Conservation (phyloP, 2,888 invertebrate species). For the Eupithecia pulchellata region DNA sequence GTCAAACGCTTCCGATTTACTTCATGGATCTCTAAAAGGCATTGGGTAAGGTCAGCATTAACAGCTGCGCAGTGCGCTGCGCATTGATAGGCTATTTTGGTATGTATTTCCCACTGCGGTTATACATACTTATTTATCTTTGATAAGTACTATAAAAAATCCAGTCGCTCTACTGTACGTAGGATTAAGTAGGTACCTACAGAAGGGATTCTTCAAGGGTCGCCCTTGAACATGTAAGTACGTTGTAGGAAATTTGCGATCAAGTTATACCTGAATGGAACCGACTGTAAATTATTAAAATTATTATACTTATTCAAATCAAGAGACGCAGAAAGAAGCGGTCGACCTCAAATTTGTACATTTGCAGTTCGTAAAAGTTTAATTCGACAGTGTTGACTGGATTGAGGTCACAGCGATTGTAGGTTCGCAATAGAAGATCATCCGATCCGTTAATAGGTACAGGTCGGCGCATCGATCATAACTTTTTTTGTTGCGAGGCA, state of each 20-base stretch:
- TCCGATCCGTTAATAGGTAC: constrained; percentile 34
- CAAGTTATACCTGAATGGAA: constrained; percentile 3
- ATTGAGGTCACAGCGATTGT: constrained; percentile 52
- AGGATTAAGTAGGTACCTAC: background rate
- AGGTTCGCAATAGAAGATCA: constrained; percentile 39
- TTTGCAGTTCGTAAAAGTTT: constrained; percentile 49
- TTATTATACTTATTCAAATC: constrained; percentile 1
- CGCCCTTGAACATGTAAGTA: background rate
- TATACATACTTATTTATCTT: background rate
- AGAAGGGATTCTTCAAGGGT: background rate
- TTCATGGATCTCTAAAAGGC: constrained; percentile 8
- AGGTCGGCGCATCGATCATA: constrained; percentile 14
- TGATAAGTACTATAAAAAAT: background rate
- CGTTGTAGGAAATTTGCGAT: background rate
- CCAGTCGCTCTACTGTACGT: background rate
- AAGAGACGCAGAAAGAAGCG: constrained; percentile 17
- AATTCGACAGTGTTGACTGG: constrained; percentile 43
- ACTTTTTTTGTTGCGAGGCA: background rate
- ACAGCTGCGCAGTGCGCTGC: background rate
- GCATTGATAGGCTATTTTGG: background rate
- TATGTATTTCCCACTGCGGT: background rate
- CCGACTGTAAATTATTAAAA: constrained; percentile 11
- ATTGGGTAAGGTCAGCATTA: background rate
- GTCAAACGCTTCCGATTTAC: constrained; percentile 24
- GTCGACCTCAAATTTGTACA: constrained; percentile 34